Conservation (phyloP, 1,140 invertebrate species). For the Cydia pomonella region DNA sequence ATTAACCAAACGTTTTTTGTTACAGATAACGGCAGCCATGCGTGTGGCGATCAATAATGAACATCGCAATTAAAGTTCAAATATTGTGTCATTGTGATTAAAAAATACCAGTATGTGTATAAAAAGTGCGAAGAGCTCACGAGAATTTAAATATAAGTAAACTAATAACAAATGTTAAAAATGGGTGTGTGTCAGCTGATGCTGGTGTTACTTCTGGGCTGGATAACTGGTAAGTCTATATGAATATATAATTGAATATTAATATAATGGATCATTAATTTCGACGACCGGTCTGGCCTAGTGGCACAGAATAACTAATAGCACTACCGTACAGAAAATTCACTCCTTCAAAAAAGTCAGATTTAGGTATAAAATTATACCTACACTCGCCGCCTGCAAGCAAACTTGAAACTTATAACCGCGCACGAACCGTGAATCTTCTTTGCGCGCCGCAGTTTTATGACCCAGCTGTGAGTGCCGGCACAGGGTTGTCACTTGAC, state of each 20-base stretch:
- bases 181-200: not conserved
- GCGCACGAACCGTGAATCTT: no score
- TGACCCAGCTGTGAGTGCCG: no score
- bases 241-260: not conserved
- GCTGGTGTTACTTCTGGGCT: slow-evolving; percentile 6
- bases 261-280: not conserved
- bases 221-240: slow-evolving; percentile 5
- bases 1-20: not conserved
- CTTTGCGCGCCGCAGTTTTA: no score
- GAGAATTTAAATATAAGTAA: slow-evolving; percentile 27
- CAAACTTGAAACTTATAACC: no score
- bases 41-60: not conserved
- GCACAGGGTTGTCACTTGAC: no score
- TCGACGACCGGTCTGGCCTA: no score
- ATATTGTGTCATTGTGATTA: not conserved
- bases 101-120: slow-evolving; percentile 20
- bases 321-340: no score
- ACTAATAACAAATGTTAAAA: not conserved
- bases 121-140: slow-evolving; percentile 23
- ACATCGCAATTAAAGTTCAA: not conserved
- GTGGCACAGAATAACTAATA: no score
- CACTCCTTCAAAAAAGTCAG: no score
- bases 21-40: not conserved
- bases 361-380: no score
- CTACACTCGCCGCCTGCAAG: no score